Percentiles rank a stretch among this genome's conserved stretches.
These are phyloP conservation scores for Eupristina koningsbergeri DNA, from an alignment of 1,140 invertebrate species.

Conservation along the genomic window DNA sequence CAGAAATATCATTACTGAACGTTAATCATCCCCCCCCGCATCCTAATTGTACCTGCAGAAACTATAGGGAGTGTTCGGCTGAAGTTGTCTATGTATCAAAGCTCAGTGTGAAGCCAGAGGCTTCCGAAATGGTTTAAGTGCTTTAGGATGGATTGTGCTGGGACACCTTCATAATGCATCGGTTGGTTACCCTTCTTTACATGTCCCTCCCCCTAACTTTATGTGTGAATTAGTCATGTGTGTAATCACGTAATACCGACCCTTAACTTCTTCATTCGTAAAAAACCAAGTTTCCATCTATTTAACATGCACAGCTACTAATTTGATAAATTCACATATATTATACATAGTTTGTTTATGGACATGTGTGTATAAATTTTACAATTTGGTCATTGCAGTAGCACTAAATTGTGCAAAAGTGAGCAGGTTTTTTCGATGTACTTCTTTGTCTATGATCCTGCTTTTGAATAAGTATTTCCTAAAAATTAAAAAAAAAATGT, in stretches of 20 bases:
- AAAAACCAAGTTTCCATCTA: neutral
- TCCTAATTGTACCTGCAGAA: conserved; percentile 36
- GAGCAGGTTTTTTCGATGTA: too few species aligned
- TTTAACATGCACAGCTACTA: neutral
- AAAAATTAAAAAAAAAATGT: too few species aligned
- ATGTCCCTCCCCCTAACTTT: neutral
- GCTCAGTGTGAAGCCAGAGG: neutral
- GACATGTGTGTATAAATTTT: too few species aligned
- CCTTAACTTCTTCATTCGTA: neutral
- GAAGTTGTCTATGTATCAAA: neutral
- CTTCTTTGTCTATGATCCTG: too few species aligned
- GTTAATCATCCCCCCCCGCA: conserved; percentile 21
- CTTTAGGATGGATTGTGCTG: conserved; percentile 34
- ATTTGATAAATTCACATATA: neutral
- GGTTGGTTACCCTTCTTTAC: neutral
- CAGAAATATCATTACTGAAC: neutral
- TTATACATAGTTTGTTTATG: too few species aligned
- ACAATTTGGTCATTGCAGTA: too few species aligned
- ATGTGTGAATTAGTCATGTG: neutral
- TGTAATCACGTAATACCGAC: neutral
- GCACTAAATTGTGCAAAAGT: too few species aligned
- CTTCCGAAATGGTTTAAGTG: conserved; percentile 39
- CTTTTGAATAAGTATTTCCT: too few species aligned
- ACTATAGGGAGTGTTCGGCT: too few species aligned
- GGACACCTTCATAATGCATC: conserved; percentile 31